Percentiles rank a stretch among this genome's conserved stretches.
Conservation (phyloP, 1,140 invertebrate species). For the Bombus difficillimus region DNA sequence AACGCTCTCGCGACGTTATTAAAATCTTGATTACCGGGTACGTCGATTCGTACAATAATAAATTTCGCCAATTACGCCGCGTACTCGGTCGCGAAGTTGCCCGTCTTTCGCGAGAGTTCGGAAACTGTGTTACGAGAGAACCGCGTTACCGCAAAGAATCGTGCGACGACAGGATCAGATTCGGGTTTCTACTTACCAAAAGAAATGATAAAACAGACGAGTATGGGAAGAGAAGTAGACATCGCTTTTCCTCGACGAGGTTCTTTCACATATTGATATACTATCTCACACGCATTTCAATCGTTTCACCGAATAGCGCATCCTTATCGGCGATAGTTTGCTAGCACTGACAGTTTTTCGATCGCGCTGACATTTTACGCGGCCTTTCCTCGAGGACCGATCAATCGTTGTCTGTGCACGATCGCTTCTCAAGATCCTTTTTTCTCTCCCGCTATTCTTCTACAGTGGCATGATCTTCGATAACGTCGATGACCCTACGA, state of each 20-base stretch:
- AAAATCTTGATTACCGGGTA: not conserved
- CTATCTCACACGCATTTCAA: constrained; percentile 66
- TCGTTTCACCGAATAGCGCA: constrained; percentile 29
- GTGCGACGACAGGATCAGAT: not conserved
- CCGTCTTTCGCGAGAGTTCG: not conserved
- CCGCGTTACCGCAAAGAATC: not conserved
- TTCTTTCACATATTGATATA: constrained; percentile 72
- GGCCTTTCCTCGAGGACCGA: not conserved
- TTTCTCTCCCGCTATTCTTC: no score
- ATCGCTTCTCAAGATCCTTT: not conserved
- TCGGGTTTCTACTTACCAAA: constrained; percentile 75
- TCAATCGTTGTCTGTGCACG: constrained; percentile 1
- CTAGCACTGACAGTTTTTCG: not conserved
- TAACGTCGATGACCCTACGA: not conserved
- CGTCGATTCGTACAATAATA: not conserved
- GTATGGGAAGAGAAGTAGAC: constrained; percentile 75
- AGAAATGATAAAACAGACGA: constrained; percentile 78
- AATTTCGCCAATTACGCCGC: not conserved
- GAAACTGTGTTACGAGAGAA: not conserved
- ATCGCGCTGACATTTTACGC: constrained; percentile 41
- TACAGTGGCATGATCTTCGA: not conserved
- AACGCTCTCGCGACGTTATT: not conserved
- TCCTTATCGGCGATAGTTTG: not conserved
- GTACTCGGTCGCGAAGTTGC: not conserved
- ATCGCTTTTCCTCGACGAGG: constrained; percentile 73